Percentiles rank a stretch among this genome's conserved stretches.
Conservation (phyloP, 2,888 invertebrate genomes). For the Eremobia ochroleuca region DNA sequence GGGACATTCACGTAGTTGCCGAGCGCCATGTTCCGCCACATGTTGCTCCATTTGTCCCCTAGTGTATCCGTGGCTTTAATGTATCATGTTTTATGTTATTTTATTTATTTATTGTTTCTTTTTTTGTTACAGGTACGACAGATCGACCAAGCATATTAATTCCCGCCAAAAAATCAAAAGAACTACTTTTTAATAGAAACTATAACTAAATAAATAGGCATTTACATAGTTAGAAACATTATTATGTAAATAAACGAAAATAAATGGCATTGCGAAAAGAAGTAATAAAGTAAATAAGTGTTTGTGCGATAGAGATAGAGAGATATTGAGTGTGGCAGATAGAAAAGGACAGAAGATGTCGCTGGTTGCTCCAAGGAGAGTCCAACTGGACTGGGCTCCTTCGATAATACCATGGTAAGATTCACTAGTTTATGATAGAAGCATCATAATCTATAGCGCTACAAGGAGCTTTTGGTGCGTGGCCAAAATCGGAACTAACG, state of each 20-base stretch:
- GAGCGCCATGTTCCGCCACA: too few relatives aligned
- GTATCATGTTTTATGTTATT: background rate
- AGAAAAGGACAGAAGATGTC: slow-evolving; percentile 80
- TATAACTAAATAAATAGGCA: slow-evolving; percentile 16
- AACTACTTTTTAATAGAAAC: slow-evolving; percentile 36
- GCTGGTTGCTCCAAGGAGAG: slow-evolving; percentile 85
- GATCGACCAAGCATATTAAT: slow-evolving; percentile 34
- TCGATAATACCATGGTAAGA: slow-evolving; percentile 86
- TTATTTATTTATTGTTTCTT: background rate
- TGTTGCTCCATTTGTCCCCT: too few relatives aligned
- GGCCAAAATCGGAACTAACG: background rate
- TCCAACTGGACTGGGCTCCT: slow-evolving; percentile 86
- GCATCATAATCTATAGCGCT: background rate
- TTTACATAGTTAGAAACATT: slow-evolving; percentile 2
- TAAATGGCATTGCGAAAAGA: slow-evolving; percentile 56
- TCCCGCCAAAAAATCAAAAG: slow-evolving; percentile 43
- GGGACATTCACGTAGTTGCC: too few relatives aligned
- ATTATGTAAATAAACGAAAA: slow-evolving; percentile 22
- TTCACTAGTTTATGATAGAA: background rate
- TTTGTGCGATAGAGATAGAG: slow-evolving; percentile 39
- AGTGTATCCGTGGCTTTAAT: too few relatives aligned
- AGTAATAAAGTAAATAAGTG: slow-evolving; percentile 28
- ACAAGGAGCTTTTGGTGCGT: background rate
- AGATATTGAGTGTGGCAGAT: slow-evolving; percentile 70
- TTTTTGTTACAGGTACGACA: slow-evolving; percentile 65